Conservation (phyloP, 2,888 invertebrate genomes). For the Cabera pusaria region DNA sequence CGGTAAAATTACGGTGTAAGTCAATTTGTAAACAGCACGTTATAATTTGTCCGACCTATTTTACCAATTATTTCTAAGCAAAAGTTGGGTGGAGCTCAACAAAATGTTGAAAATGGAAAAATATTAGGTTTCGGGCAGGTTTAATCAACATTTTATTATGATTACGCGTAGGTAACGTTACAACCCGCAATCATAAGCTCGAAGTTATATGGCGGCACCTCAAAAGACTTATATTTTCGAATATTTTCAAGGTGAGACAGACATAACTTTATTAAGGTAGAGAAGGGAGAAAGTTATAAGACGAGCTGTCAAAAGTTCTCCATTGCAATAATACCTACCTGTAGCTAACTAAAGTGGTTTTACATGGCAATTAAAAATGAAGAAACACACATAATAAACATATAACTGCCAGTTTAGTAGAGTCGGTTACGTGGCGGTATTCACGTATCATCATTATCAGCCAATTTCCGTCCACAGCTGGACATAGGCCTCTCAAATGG, state of each 20-base stretch:
- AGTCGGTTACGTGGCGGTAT: too few species aligned
- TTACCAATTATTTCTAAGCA: conserved; percentile 7
- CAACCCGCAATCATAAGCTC: conserved; percentile 18
- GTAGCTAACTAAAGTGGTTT: too few species aligned
- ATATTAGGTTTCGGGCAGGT: conserved; percentile 16
- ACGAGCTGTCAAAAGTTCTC: too few species aligned
- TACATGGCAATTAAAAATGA: too few species aligned
- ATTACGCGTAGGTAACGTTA: conserved; percentile 19
- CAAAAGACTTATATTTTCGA: conserved; percentile 5
- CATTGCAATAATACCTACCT: too few species aligned
- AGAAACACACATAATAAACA: too few species aligned
- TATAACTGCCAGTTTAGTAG: too few species aligned
- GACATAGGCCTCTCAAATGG: too few species aligned
- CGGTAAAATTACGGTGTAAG: neutral
- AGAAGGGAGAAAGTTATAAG: too few species aligned
- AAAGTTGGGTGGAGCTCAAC: conserved; percentile 8
- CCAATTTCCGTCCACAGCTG: too few species aligned
- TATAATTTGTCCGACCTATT: conserved; percentile 1
- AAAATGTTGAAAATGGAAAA: conserved; percentile 12
- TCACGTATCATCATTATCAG: too few species aligned
- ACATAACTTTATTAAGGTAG: neutral
- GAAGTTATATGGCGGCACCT: conserved; percentile 9
- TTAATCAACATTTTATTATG: conserved; percentile 28
- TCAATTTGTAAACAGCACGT: neutral
- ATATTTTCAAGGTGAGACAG: conserved; percentile 7